Percentiles rank a stretch among this genome's conserved stretches.
Conservation (phyloP, 2,888 invertebrate species). For the Keiferia lycopersicella region DNA sequence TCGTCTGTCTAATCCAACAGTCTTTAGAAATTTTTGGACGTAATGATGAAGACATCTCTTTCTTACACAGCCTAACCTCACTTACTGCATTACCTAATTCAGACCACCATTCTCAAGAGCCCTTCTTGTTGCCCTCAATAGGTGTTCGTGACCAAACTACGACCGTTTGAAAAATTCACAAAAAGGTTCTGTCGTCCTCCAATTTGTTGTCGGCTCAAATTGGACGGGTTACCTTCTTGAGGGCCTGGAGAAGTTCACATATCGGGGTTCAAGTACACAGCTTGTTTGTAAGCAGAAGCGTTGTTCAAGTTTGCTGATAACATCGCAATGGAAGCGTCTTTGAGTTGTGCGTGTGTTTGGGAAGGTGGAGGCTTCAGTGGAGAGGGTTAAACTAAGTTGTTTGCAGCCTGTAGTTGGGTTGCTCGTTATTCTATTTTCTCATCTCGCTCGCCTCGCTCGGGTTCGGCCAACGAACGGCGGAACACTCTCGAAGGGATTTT, state of each 20-base stretch:
- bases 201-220: conserved; percentile 37
- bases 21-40: not conserved
- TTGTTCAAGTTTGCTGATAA: not conserved
- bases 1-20: too few species aligned
- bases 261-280: not conserved
- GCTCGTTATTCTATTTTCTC: conserved; percentile 48
- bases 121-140: conserved; percentile 4
- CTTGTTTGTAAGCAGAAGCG: not conserved
- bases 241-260: not conserved
- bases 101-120: not conserved
- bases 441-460: conserved; percentile 30
- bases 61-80: not conserved
- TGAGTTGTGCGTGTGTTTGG: not conserved
- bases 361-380: not conserved
- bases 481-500: conserved; percentile 18
- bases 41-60: not conserved
- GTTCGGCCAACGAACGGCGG: not conserved
- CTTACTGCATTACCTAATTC: conserved; percentile 7
- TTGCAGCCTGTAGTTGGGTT: conserved; percentile 22
- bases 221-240: conserved; percentile 29
- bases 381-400: conserved; percentile 25
- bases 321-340: not conserved
- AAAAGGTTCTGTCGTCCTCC: conserved; percentile 33
- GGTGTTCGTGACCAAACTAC: conserved; percentile 1
- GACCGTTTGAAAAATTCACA: conserved; percentile 36